These are phyloP conservation scores for Leptosomus discolor DNA, from an alignment of 2,113 vertebrate genomes.

Conservation along the genomic window DNA sequence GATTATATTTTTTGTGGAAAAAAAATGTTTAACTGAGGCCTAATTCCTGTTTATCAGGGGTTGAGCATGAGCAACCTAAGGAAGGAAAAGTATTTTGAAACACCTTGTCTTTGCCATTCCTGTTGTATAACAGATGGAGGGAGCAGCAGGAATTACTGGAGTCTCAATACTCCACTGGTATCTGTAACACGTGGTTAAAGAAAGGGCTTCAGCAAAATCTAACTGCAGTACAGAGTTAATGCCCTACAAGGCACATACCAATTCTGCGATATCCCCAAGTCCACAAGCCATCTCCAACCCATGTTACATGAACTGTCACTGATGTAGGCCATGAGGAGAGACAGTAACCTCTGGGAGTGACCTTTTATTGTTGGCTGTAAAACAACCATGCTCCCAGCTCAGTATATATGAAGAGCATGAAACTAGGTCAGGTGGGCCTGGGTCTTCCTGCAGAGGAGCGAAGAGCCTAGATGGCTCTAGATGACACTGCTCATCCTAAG, in stretches of 20 bases:
- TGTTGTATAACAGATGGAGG: neutral
- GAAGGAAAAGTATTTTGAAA: neutral
- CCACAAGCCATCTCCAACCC: neutral
- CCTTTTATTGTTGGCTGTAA: neutral
- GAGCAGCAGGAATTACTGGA: neutral
- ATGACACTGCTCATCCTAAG: neutral
- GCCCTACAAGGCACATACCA: neutral
- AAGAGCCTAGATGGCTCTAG: neutral
- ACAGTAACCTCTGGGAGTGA: neutral
- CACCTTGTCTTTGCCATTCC: neutral
- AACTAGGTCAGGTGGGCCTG: neutral
- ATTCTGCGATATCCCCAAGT: neutral
- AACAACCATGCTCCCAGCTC: neutral
- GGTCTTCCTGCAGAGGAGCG: neutral
- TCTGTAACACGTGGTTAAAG: rapidly evolving
- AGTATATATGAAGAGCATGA: rapidly evolving
- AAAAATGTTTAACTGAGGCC: neutral
- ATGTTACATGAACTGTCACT: rapidly evolving
- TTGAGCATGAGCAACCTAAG: neutral
- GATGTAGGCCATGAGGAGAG: neutral
- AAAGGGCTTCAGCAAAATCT: neutral
- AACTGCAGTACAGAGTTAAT: rapidly evolving
- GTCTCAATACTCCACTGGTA: neutral
- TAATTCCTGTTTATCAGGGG: neutral
- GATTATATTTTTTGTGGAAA: rapidly evolving